Base-by-base conservation (phyloP, 2,797 vertebrate species). In the Mycteria americana region DNA sequence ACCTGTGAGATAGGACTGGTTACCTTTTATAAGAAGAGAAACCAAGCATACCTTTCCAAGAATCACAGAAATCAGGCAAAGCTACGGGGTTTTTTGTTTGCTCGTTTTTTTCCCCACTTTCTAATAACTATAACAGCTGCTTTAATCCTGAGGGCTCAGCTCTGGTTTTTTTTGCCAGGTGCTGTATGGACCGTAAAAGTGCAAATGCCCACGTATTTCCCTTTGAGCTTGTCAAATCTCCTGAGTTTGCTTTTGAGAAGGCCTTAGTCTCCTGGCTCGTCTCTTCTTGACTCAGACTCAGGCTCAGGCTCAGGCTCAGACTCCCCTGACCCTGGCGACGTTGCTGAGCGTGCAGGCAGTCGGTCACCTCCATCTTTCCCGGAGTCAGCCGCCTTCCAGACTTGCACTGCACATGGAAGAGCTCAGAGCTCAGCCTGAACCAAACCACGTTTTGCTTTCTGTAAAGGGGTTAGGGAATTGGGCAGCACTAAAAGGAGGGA, bases 301-400 rank as follows among this genome's bases (percentile, higher is more conserved):
- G n/a, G n/a, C n/a, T n/a, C n/a, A n/a, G n/a, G 54, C 54, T 67
- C 45, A 18, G 45, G 28, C 45, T 70, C 7, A 0, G 37, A 31
- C 46, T 27, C 30, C 31, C 7, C n/a, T 21, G 59, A 25, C 13
- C 11, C 37, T 21, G 48, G 35, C 4, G 18, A 53, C 41, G 11
- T 10, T 11, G 18, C 19, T n/a, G n/a, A 50, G 6, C 0, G 0
- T 5, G 18, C 4, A 5, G 19, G 27, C 53, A 23, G 9, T 9
- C 1, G 0, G 30, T 39, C n/a, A 46, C 17, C 25, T 7, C 8
- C 3, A 2, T 17, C n/a, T 17, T 33, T 6, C 39, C 23, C 28
- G 13, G 51, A 59, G 63, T 25, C 70, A 85, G 77, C 10, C 39
- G 56, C n/a, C 25, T 45, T 35, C 73, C 62, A 51, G 28, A 5